Evolutionary conservation across 2,113 vertebrate species (phyloP).

Genomic region (Tonatia bakeri): DNA sequence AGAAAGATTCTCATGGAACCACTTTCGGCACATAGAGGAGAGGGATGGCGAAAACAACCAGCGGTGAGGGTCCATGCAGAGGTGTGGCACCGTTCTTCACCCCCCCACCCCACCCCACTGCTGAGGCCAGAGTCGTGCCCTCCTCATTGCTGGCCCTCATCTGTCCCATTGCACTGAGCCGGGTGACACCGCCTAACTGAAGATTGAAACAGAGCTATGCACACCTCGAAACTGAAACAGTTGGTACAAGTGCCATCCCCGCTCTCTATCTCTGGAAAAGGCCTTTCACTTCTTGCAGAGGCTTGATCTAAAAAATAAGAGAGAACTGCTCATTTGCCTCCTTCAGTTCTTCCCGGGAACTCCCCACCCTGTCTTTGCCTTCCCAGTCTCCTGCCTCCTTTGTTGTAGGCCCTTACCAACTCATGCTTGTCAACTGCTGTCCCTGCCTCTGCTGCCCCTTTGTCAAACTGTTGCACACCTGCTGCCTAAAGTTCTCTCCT

Average conservation of each 20-base stretch:
- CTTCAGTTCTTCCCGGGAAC: background rate
- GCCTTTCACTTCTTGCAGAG: background rate
- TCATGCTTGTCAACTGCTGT: slow-evolving; percentile 43
- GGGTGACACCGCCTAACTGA: background rate
- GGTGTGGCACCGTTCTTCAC: rapidly evolving
- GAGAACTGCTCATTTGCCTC: background rate
- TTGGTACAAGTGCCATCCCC: background rate
- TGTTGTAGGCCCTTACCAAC: background rate
- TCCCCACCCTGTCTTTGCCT: background rate
- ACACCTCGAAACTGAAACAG: background rate
- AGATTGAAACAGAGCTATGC: background rate
- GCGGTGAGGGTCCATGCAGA: rapidly evolving
- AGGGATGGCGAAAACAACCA: background rate
- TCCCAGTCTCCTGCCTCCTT: background rate
- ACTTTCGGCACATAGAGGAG: background rate
- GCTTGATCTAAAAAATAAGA: background rate
- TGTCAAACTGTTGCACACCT: background rate
- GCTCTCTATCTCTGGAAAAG: background rate
- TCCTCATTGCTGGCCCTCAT: background rate
- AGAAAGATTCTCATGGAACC: background rate
- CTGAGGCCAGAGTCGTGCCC: background rate
- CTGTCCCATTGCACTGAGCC: no score
- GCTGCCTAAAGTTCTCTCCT: background rate
- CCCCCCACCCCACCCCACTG: no score
- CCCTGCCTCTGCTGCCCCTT: background rate